Conservation (phyloP, 1,140 invertebrate species). For the Bicyclus anynana region DNA sequence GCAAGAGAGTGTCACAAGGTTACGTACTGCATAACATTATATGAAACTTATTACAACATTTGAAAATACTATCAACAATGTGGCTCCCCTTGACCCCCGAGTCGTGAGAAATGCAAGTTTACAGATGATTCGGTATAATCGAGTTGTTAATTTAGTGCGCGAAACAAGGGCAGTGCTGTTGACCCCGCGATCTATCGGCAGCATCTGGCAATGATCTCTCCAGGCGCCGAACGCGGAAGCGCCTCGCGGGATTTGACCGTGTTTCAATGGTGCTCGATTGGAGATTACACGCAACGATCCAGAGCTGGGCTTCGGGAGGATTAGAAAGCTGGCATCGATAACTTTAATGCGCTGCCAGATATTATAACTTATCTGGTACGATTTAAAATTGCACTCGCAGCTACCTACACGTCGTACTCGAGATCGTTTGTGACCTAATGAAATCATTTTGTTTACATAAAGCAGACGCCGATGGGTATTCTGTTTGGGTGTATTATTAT, state of each 20-base stretch:
- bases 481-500: conserved; percentile 56
- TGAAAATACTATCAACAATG: conserved; percentile 22
- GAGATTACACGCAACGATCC: conserved; percentile 25
- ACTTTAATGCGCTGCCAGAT: conserved; percentile 1
- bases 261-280: conserved; percentile 64
- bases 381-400: conserved; percentile 2
- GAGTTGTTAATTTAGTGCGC: conserved; percentile 58
- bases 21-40: background rate
- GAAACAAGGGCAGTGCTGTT: conserved; percentile 71
- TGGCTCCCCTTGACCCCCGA: conserved; percentile 37
- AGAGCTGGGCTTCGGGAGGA: background rate
- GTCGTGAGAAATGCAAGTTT: conserved; percentile 16
- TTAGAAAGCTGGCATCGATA: conserved; percentile 4
- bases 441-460: conserved; percentile 50
- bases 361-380: background rate
- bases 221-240: conserved; percentile 62
- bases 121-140: conserved; percentile 26
- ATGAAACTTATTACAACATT: conserved; percentile 13
- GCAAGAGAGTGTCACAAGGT: background rate
- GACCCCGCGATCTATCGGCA: conserved; percentile 67
- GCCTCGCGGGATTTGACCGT: conserved; percentile 57
- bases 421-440: conserved; percentile 47
- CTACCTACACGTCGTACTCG: no score
- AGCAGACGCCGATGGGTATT: conserved; percentile 50
- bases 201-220: conserved; percentile 73